These are phyloP conservation scores for Stenodema calcarata DNA, from an alignment of 2,888 invertebrate genomes.

Conservation along the genomic window DNA sequence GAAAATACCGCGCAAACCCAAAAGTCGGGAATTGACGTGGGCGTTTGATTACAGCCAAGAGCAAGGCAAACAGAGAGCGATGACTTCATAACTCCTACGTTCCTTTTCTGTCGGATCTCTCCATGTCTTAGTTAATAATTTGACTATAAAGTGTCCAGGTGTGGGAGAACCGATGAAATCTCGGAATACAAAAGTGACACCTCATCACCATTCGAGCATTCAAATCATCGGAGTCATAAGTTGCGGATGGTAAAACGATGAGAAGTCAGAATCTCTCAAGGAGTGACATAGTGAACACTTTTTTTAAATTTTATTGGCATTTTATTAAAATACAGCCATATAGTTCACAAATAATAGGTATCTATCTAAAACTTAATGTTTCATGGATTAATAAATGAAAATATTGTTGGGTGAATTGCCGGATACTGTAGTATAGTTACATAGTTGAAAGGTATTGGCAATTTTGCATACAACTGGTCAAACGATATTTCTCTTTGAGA, in stretches of 20 bases:
- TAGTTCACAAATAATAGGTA: too few relatives aligned
- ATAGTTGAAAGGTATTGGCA: too few relatives aligned
- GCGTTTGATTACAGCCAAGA: not conserved
- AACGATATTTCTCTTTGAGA: too few relatives aligned
- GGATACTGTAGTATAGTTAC: too few relatives aligned
- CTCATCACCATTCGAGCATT: not conserved
- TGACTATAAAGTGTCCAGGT: not conserved
- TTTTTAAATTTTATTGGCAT: too few relatives aligned
- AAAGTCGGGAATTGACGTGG: not conserved
- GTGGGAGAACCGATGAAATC: not conserved
- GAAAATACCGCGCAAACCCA: not conserved
- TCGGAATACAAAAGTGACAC: not conserved
- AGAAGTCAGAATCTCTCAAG: too few relatives aligned
- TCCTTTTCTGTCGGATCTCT: not conserved
- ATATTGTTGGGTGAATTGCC: too few relatives aligned
- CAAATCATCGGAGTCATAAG: not conserved
- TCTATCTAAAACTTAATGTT: too few relatives aligned
- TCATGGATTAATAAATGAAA: too few relatives aligned
- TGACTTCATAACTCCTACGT: not conserved
- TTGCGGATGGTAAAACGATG: not conserved
- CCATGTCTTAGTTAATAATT: not conserved
- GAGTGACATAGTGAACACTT: too few relatives aligned
- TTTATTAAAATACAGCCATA: too few relatives aligned
- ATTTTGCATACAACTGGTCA: too few relatives aligned
- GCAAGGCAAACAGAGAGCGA: not conserved